Evolutionary conservation across 2,888 invertebrate genomes (phyloP), one percentile per base, ranked within the genome.

Genomic region (Chydorus sphaericus): DNA sequence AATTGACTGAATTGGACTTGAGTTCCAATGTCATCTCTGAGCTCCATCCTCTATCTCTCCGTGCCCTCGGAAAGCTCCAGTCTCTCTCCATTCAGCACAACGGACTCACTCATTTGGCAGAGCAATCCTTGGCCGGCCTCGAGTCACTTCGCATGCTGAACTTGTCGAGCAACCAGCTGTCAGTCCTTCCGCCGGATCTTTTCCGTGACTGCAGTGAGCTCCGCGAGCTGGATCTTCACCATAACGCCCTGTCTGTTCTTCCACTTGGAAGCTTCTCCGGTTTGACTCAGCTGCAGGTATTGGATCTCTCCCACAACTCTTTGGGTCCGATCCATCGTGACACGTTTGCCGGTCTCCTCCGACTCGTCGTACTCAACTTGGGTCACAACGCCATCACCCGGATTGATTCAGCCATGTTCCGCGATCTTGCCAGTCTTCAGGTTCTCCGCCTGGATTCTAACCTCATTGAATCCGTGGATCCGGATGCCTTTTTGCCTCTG

Each of bases 381-480:
- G 85, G 88, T 2, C 84, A 85, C 68, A 92, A 92, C 67, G 80
- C 82, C n/a, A 70, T 92, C 33, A 86, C 85, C 0, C 78, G 84
- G 62, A 80, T 92, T 61, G 88, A 88, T 64, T 81, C 83, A 16
- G 80, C 80, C 63, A 87, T 86, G 54, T 91, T 91, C 70, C 86
- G 86, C 70, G 88, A 90, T 67, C 73, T 91, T 60, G 85, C 83
- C 67, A 85, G 87, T 66, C 74, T 91, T 57, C 88, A 89, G 75
- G 87, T 86, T 60, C 75, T 91, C 57, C 85, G 87, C 69, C 74
- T 91, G 64, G 80, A 84, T 65, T 88, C 88, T 68, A 91, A 91
- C 68, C 83, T 85, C 8, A 85, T 91, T 65, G 84, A 84, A n/a
- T 85, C 83, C 66, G 83, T 90, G 62, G 86, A 87, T 73, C 85